phyloP scores from a whole-genome alignment of 2,888 invertebrate genomes.

The Drosophila silvestris region DNA sequence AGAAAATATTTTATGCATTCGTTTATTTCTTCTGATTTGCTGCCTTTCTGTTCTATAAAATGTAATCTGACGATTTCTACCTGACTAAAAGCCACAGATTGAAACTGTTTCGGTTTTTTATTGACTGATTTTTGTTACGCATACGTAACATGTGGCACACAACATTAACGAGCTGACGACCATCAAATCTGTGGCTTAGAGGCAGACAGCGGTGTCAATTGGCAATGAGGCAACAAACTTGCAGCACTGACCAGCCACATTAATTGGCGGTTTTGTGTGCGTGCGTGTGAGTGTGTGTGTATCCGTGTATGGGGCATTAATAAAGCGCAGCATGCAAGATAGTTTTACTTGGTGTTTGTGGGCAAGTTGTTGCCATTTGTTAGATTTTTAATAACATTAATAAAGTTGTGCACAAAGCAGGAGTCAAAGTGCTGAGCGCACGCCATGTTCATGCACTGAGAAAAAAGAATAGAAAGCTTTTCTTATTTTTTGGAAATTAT shows the following conservation, averaged over 20 bases:
- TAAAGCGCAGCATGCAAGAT: slow-evolving; percentile 41
- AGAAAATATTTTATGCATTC: background rate
- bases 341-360: slow-evolving; percentile 11
- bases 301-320: slow-evolving; percentile 38
- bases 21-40: background rate
- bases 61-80: background rate
- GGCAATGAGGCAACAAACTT: slow-evolving; percentile 52
- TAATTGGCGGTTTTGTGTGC: slow-evolving; percentile 43
- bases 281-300: slow-evolving; percentile 5
- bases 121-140: slow-evolving; percentile 24
- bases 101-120: slow-evolving; percentile 1
- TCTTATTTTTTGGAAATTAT: background rate
- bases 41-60: background rate
- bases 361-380: slow-evolving; percentile 68
- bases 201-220: slow-evolving; percentile 28
- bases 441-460: slow-evolving; percentile 31
- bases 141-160: slow-evolving; percentile 38
- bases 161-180: slow-evolving; percentile 4
- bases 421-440: slow-evolving; percentile 70
- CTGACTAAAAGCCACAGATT: background rate
- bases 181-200: slow-evolving; percentile 19
- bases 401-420: slow-evolving; percentile 74
- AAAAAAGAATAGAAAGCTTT: background rate
- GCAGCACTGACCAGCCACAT: slow-evolving; percentile 48
- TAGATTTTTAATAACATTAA: slow-evolving; percentile 82